These are phyloP conservation scores for Salvelinus sp. DNA, from an alignment of 2,113 vertebrate genomes.

Conservation along the genomic window DNA sequence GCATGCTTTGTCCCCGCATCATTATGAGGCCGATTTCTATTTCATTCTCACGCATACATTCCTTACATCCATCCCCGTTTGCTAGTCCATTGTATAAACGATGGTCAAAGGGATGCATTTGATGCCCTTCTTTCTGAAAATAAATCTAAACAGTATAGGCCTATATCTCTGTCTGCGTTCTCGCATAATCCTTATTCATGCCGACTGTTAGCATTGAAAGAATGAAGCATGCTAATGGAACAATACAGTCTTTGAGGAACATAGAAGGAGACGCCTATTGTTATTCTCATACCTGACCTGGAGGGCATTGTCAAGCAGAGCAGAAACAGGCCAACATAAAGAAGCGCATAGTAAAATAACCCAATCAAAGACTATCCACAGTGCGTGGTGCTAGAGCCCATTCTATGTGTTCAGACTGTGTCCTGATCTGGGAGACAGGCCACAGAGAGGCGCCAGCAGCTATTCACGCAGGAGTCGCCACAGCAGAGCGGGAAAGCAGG, in stretches of 20 bases:
- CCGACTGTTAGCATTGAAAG: slow-evolving; percentile 38
- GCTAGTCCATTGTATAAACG: slow-evolving; percentile 23
- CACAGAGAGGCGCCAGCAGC: slow-evolving; percentile 71
- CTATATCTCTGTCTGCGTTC: slow-evolving; percentile 15
- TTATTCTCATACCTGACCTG: slow-evolving; percentile 62
- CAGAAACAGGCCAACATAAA: slow-evolving; percentile 47
- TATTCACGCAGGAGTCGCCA: slow-evolving; percentile 61
- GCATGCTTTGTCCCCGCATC: background rate
- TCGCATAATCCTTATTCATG: slow-evolving; percentile 26
- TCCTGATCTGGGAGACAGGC: slow-evolving; percentile 68
- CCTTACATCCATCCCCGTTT: slow-evolving; percentile 4
- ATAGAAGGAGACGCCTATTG: slow-evolving; percentile 54
- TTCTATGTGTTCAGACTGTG: slow-evolving; percentile 57
- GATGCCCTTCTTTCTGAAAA: slow-evolving; percentile 5
- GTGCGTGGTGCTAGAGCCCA: slow-evolving; percentile 35
- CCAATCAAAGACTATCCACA: slow-evolving; percentile 65
- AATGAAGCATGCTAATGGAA: slow-evolving; percentile 40
- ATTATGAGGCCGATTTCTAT: background rate
- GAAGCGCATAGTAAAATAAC: slow-evolving; percentile 63
- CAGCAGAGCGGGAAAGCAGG: slow-evolving; percentile 61
- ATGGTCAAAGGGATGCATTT: slow-evolving; percentile 18
- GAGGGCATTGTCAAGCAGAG: slow-evolving; percentile 64
- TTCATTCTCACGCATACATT: slow-evolving; percentile 10
- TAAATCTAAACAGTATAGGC: slow-evolving; percentile 1
- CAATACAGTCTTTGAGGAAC: slow-evolving; percentile 45